A percentile compares a stretch with the other conserved stretches of the same genome.
These are phyloP conservation scores for Etheostoma nigrum DNA, from an alignment of 2,797 vertebrate species.

Conservation along the genomic window DNA sequence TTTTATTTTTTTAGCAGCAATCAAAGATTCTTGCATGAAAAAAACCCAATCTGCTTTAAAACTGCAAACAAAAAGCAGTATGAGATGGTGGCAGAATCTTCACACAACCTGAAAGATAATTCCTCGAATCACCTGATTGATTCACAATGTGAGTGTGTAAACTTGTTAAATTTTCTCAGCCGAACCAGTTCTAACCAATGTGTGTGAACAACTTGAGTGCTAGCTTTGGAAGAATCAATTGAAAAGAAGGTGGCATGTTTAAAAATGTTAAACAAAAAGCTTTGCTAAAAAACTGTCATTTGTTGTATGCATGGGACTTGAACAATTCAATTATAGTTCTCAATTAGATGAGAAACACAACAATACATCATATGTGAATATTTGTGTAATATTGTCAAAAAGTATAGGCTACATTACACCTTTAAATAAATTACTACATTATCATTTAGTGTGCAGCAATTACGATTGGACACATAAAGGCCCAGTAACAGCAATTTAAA, in stretches of 20 bases:
- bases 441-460: slow-evolving; percentile 28
- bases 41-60: not conserved
- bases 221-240: slow-evolving; percentile 4
- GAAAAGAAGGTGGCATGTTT: slow-evolving; percentile 17
- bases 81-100: not conserved
- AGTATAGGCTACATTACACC: not conserved
- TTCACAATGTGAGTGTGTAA: not conserved
- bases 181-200: slow-evolving; percentile 19
- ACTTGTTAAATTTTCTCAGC: slow-evolving; percentile 20
- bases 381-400: slow-evolving; percentile 3
- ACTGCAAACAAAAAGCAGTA: slow-evolving; percentile 2
- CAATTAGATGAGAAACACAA: not conserved
- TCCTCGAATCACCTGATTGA: not conserved
- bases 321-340: not conserved
- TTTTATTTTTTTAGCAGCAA: slow-evolving; percentile 6
- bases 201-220: not conserved
- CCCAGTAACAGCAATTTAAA: slow-evolving; percentile 62
- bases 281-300: not conserved
- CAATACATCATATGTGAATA: not conserved
- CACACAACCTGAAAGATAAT: slow-evolving; percentile 7
- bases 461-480: slow-evolving; percentile 7
- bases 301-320: not conserved
- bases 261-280: slow-evolving; percentile 19
- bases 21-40: not conserved
- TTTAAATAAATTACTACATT: slow-evolving; percentile 21